Evolutionary conservation across 1,140 invertebrate species (phyloP).

Genomic region (Andrena cerasifolii): DNA sequence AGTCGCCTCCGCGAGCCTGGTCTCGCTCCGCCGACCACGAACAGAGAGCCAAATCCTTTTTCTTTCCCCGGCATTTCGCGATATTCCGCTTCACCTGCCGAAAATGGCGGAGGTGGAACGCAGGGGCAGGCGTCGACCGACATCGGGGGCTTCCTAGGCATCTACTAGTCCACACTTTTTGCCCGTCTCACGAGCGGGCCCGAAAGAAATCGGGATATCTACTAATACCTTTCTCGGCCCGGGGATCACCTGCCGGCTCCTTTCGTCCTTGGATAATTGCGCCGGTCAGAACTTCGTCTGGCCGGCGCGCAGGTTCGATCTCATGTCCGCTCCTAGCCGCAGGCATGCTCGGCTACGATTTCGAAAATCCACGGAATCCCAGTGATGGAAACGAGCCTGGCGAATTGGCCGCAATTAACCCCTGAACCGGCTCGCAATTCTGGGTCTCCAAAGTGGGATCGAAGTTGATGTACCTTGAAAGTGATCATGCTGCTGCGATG

Average conservation of each 20-base stretch:
- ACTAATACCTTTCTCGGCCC: slow-evolving; percentile 71
- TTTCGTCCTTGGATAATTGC: slow-evolving; percentile 77
- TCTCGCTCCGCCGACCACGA: slow-evolving; percentile 56
- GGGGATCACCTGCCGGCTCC: slow-evolving; percentile 74
- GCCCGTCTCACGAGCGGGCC: slow-evolving; percentile 62
- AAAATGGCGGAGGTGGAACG: slow-evolving; percentile 73
- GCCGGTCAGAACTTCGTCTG: slow-evolving; percentile 53
- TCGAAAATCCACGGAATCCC: slow-evolving; percentile 33
- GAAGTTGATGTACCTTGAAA: neutral
- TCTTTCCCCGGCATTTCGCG: slow-evolving; percentile 73
- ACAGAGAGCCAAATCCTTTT: slow-evolving; percentile 72
- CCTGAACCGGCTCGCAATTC: slow-evolving; percentile 21
- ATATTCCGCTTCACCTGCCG: slow-evolving; percentile 79
- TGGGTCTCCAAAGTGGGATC: neutral
- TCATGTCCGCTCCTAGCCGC: slow-evolving; percentile 12
- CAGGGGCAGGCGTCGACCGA: slow-evolving; percentile 69
- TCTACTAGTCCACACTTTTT: slow-evolving; percentile 77
- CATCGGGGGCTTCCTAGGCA: slow-evolving; percentile 73
- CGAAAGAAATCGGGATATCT: slow-evolving; percentile 72
- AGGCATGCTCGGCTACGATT: slow-evolving; percentile 21
- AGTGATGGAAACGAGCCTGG: neutral
- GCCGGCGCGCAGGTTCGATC: neutral
- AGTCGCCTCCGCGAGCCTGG: slow-evolving; percentile 18
- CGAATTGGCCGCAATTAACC: slow-evolving; percentile 40
- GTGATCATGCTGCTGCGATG: too few species aligned